These are phyloP conservation scores for Falco peregrinus DNA, from an alignment of 2,797 vertebrate genomes.

Conservation along the genomic window DNA sequence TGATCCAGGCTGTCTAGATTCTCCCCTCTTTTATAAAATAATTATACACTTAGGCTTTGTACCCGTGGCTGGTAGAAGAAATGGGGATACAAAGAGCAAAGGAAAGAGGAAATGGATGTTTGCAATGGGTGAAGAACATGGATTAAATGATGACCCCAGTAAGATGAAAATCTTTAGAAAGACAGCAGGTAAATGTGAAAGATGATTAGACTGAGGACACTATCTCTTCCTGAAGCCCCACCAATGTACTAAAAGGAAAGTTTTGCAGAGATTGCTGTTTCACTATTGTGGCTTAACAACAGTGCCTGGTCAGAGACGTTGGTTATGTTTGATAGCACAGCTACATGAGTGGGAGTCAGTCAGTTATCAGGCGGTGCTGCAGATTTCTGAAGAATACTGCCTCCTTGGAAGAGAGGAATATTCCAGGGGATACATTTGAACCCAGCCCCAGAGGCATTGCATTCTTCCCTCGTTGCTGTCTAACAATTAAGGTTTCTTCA, in stretches of 20 bases:
- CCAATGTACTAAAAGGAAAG: not conserved
- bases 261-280: not conserved
- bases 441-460: not conserved
- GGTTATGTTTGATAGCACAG: not conserved
- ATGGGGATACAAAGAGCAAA: not conserved
- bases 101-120: not conserved
- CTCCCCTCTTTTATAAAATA: not conserved
- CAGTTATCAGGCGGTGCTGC: not conserved
- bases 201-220: not conserved
- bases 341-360: not conserved
- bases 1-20: no score
- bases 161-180: not conserved
- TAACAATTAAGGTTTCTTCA: not conserved
- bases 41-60: not conserved
- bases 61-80: not conserved
- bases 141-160: not conserved
- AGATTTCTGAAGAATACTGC: not conserved
- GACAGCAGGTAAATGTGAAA: not conserved
- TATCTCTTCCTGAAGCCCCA: not conserved
- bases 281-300: not conserved
- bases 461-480: not conserved
- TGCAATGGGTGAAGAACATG: not conserved
- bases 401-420: not conserved
- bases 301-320: not conserved
- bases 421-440: not conserved